A percentile compares a stretch with the other conserved stretches of the same genome.
Evolutionary conservation across 2,113 vertebrate genomes (phyloP).

Genomic region (Oenanthe oenanthe): DNA sequence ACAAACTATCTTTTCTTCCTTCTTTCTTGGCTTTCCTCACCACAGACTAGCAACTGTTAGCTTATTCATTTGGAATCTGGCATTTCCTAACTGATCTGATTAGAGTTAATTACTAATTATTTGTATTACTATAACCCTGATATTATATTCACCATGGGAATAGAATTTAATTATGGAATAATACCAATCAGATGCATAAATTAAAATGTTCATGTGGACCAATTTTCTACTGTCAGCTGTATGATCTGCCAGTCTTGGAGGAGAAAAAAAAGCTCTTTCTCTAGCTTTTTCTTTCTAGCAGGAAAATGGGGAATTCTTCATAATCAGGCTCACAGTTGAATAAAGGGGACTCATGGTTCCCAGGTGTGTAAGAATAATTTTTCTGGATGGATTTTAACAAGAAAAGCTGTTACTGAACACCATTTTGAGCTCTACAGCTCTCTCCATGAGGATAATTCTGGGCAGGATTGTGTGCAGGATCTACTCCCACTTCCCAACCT

Average conservation of each 20-base stretch:
- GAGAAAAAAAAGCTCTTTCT: neutral
- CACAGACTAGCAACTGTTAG: neutral
- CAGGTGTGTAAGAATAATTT: neutral
- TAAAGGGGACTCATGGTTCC: neutral
- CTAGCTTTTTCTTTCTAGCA: neutral
- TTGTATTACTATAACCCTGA: slow-evolving; percentile 59
- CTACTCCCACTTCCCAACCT: neutral
- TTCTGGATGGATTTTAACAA: neutral
- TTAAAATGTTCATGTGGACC: neutral
- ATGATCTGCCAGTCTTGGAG: neutral
- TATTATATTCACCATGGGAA: slow-evolving; percentile 43
- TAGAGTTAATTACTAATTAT: slow-evolving; percentile 68
- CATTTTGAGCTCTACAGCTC: neutral
- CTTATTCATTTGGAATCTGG: slow-evolving; percentile 52
- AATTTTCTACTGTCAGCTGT: neutral
- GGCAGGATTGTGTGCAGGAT: neutral
- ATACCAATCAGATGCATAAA: slow-evolving; percentile 53
- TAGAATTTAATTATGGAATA: slow-evolving; percentile 66
- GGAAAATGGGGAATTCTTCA: neutral
- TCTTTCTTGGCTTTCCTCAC: neutral
- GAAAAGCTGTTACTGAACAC: neutral
- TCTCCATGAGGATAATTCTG: neutral
- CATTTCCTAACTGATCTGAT: slow-evolving; percentile 66
- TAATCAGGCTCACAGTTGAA: neutral
- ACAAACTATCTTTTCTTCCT: neutral